phyloP scores from a whole-genome alignment of 2,888 invertebrate species.

The Temnothorax unifasciatus region DNA sequence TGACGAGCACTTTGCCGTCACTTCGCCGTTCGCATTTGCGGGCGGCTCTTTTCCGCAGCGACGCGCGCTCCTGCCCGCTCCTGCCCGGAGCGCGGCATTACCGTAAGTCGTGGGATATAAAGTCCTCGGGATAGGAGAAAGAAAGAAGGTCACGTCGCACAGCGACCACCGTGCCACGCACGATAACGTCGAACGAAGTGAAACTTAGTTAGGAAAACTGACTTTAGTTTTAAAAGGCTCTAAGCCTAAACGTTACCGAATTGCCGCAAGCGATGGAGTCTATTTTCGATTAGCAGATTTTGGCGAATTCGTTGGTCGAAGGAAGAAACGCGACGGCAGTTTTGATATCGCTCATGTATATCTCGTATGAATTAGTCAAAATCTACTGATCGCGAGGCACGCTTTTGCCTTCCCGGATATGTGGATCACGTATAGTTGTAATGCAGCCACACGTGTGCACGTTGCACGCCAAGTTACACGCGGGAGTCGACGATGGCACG shows the following conservation, averaged over 20 bases:
- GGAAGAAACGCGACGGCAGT: background rate
- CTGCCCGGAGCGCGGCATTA: conserved; percentile 31
- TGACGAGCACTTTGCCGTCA: conserved; percentile 72
- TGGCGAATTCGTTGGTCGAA: background rate
- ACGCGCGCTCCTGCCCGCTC: conserved; percentile 10
- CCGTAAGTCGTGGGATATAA: conserved; percentile 61
- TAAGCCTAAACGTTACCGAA: background rate
- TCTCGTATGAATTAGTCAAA: background rate
- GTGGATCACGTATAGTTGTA: conserved; percentile 20
- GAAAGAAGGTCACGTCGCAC: conserved; percentile 5
- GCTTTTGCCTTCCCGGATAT: conserved; percentile 6
- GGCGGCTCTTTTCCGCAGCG: conserved; percentile 39
- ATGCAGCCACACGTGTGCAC: conserved; percentile 19
- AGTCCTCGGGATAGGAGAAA: conserved; percentile 24
- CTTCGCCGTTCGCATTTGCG: conserved; percentile 56
- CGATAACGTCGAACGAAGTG: background rate
- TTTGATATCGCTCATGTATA: conserved; percentile 10
- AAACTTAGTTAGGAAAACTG: background rate
- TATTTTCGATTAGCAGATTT: conserved; percentile 16
- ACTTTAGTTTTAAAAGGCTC: background rate
- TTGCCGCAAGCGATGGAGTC: background rate
- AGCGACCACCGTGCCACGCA: background rate
- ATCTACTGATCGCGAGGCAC: conserved; percentile 22
- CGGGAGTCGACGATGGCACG: conserved; percentile 41
- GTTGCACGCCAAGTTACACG: background rate